Evolutionary conservation across 2,888 invertebrate genomes (phyloP), one percentile per base, ranked within the genome.

Genomic region (Nebria brevicollis): DNA sequence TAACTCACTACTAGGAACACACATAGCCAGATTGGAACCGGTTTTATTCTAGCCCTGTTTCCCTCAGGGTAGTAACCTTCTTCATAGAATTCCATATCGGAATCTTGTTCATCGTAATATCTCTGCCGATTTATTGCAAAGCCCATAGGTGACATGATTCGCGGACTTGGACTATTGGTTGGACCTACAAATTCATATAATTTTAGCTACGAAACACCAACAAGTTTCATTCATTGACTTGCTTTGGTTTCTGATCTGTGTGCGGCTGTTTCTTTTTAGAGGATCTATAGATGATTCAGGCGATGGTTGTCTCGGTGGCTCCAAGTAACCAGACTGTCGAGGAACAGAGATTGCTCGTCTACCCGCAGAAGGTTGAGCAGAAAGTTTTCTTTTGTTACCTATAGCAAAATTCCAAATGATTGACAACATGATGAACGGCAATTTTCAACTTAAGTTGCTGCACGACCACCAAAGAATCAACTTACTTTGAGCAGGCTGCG

Each of bases 1-100:
- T 97, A 97, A 82, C 96, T 95, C 34, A 97, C 93, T 34, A 97
- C 97, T 72, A 97, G 91, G 86, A 95, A 94, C 78, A 97, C 95
- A 88, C 97, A 97, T 82, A 97, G 89, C 95, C 96, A 96, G 86
- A 97, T 97, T 0, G 97, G 97, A 7, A 97, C 97, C 0, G 96
- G 96, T 85, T 92, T 92, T 76, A 90, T 92, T 73, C 90, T 89
- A 13, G 88, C 87, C 64, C 89, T 89, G 75, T 90, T 90, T 72
- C 90, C 73, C 2, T 86, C 86, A 75, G 87, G 86, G 81, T 86
- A 87, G 64, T 84, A 84, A 83, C 88, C 86, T 83, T 87, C 86
- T 34, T 87, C 87, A 83, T 86, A 86, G 82, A 87, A 92, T 72
- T 92, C 92, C 81, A 91, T 91, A 84, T 92, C 92, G n/a, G 91